Percentiles rank a stretch among this genome's conserved stretches.
Evolutionary conservation across 2,113 vertebrate genomes (phyloP).

Genomic region (Ellobius talpinus): DNA sequence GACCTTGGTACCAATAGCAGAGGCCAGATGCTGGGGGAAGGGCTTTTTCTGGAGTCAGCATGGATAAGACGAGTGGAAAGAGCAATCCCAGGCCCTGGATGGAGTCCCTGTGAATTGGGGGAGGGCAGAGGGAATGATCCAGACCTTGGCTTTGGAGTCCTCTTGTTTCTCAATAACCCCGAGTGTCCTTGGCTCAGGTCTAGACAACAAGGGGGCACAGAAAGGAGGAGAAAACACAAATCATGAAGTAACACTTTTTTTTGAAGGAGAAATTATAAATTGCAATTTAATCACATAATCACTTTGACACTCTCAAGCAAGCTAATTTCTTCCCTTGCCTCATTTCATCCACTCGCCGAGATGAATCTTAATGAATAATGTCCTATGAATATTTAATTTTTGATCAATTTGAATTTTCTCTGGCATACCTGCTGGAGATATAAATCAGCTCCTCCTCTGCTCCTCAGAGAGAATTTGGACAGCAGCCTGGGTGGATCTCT

Average conservation of each 20-base stretch:
- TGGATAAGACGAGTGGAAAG: neutral
- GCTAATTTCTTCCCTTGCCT: slow-evolving; percentile 92
- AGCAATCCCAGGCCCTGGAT: neutral
- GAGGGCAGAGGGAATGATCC: neutral
- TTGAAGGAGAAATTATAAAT: slow-evolving; percentile 92
- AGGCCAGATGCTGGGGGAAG: neutral
- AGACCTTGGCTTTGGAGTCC: neutral
- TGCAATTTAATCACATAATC: slow-evolving; percentile 93
- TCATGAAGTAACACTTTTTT: slow-evolving; percentile 88
- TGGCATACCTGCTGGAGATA: slow-evolving; percentile 84
- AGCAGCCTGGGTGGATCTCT: slow-evolving; percentile 51
- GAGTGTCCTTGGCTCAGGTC: slow-evolving; percentile 64
- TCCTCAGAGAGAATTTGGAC: slow-evolving; percentile 65
- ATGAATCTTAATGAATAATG: slow-evolving; percentile 92
- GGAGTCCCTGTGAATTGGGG: neutral
- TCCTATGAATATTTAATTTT: slow-evolving; percentile 92
- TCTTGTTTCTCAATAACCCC: slow-evolving; percentile 14
- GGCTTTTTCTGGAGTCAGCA: neutral
- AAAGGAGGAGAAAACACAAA: slow-evolving; percentile 85
- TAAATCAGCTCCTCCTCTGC: slow-evolving; percentile 72
- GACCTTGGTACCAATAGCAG: neutral
- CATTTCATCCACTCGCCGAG: slow-evolving; percentile 91
- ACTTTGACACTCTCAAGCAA: slow-evolving; percentile 93
- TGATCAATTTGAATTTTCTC: slow-evolving; percentile 88
- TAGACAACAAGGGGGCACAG: slow-evolving; percentile 25